Base-by-base conservation (phyloP, 2,888 invertebrate species). In the Andrena dorsata region DNA sequence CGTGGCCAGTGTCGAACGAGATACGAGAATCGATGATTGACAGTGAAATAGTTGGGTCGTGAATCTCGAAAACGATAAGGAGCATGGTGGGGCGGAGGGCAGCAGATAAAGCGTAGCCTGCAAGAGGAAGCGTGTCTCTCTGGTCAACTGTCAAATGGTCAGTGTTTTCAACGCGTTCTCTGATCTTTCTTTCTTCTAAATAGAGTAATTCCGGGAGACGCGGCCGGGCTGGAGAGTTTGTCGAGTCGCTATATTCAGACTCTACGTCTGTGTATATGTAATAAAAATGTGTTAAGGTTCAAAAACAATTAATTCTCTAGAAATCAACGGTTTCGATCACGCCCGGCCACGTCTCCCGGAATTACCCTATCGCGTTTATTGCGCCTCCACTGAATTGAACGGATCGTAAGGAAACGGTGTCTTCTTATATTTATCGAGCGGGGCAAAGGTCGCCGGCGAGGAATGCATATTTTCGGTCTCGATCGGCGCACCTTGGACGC, bases 131-230 rank as follows among this genome's bases (percentile, higher is more conserved):
- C 56, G 61, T 53, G 79, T n/a, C 63, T 41, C 56, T 56, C 47
- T 74, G 64, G 70, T 56, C 76, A 83, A 82, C 73, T 74, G 83
- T 83, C 82, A 74, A 83, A 82, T 63, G 83, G 83, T 83, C 49
- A 65, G 83, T 82, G 41, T 58, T 51, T 23, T 56, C 63, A 10
- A 3, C 60, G 49, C 8, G 13, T 26, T 13, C 10, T 20, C 10
- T 20, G 30, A 51, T 32, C 28, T 4, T 16, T 51, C 23, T 60
- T 26, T 51, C 23, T 13, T 71, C 26, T 16, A 28, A 56, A 64
- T n/a, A n/a, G n/a, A n/a, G n/a, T n/a, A n/a, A n/a, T n/a, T n/a
- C n/a, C n/a, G n/a, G n/a, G n/a, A n/a, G n/a, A n/a, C n/a, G n/a
- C n/a, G n/a, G n/a, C n/a, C n/a, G n/a, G n/a, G n/a, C n/a, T n/a